Evolutionary conservation across 2,797 vertebrate species (phyloP).

Genomic region (Alectoris magna): DNA sequence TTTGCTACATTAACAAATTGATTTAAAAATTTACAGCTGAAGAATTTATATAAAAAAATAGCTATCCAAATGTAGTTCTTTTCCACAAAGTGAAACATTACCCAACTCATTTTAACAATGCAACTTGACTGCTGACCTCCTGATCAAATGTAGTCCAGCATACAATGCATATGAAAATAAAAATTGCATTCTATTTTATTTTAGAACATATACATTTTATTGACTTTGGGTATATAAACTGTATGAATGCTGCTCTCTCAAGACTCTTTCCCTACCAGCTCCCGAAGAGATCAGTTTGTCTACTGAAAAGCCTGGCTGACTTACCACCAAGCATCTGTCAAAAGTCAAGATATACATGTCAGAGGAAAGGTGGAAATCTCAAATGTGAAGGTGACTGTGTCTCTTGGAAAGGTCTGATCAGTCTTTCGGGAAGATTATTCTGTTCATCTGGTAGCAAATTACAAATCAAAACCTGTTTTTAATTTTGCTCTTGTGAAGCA

Average conservation of each 20-base stretch:
- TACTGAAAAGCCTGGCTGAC: not conserved
- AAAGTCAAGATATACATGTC: not conserved
- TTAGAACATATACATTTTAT: not conserved
- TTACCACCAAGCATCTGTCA: not conserved
- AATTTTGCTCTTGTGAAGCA: not conserved
- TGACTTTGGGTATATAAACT: not conserved
- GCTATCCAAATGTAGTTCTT: not conserved
- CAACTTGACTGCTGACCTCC: not conserved
- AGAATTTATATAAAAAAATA: not conserved
- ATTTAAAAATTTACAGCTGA: not conserved
- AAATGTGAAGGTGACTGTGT: not conserved
- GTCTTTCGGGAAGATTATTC: not conserved
- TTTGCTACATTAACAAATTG: not conserved
- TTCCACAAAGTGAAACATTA: not conserved
- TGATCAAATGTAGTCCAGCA: not conserved
- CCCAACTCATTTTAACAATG: not conserved
- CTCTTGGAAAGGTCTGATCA: not conserved
- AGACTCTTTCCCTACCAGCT: rapidly evolving
- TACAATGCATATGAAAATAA: not conserved
- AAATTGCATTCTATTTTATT: not conserved
- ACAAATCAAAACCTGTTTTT: not conserved
- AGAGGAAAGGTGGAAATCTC: not conserved
- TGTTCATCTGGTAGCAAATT: not conserved
- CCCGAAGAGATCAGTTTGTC: not conserved
- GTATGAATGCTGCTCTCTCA: not conserved